Base-by-base conservation (phyloP, 2,888 invertebrate genomes). In the Zhengitettix transpicula region DNA sequence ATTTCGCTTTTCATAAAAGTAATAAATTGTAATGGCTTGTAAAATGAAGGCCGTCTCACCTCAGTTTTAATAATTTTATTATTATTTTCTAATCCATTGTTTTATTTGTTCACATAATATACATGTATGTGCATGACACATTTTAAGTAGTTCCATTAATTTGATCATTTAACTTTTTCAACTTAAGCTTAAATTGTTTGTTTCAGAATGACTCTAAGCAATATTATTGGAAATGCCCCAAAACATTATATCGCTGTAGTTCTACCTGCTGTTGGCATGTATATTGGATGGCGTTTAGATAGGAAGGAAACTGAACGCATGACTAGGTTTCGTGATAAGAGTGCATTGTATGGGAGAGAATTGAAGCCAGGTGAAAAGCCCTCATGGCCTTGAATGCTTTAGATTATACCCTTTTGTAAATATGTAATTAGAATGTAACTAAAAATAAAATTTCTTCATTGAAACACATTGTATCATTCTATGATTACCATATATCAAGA, bases 251-350 rank as follows among this genome's bases (percentile, higher is more conserved):
- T 76, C 3, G 77, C 76, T 73, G 67, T 73, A 1, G 69, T 71
- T 0, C 51, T 85, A 0, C 85, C 87, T 0, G 1, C 81, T 0
- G 65, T 75, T 41, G 85, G 85, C 0, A 81, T 70, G 65, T 68
- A 73, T 1, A 62, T 87, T 58, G 89, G 89, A 1, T 75, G 76
- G 67, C 83, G 72, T 65, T 66, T 89, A 58, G 87, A 89, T 69
- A 73, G 74, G 9, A 75, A 79, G 66, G 89, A 90, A 74, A 84
- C 84, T 0, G 76, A 84, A 62, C 78, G 89, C 59, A 81, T 89
- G 82, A 77, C 78, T 0, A 73, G 72, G 65, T 92, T 84, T 71
- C 78, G 90, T 62, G 91, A 92, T 69, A 89, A 85, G 70, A 89
- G 89, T 68, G 80, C 83, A 56, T 73, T 92, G 51, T 92, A 84